Evolutionary conservation across 2,797 vertebrate species (phyloP).

Genomic region (Helarctos malayanus): DNA sequence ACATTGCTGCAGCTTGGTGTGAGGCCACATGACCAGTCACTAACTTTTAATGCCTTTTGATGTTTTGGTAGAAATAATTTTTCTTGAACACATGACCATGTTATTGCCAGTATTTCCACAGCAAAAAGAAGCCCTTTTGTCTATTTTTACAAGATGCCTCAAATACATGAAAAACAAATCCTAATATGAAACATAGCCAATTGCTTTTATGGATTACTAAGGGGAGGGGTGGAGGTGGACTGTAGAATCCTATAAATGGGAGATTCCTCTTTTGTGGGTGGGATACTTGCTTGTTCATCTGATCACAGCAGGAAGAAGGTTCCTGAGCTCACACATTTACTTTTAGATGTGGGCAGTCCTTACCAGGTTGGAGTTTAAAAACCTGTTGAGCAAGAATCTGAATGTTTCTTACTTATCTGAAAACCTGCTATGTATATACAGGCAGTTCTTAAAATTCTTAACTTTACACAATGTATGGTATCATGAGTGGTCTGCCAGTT

Average conservation of each 20-base stretch:
- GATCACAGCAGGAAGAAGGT: neutral
- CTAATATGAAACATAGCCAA: neutral
- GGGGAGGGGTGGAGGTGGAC: too few species aligned
- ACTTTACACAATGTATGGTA: neutral
- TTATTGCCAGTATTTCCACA: neutral
- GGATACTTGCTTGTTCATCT: neutral
- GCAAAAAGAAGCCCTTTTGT: constrained; percentile 24
- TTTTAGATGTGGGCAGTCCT: neutral
- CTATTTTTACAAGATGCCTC: neutral
- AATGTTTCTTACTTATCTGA: neutral
- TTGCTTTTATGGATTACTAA: neutral
- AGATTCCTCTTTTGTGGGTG: neutral
- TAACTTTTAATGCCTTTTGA: constrained; percentile 12
- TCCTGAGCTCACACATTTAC: neutral
- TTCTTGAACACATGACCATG: neutral
- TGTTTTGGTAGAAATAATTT: constrained; percentile 54
- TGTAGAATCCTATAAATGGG: neutral
- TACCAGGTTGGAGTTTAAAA: neutral
- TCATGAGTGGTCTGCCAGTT: neutral
- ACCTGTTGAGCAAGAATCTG: neutral
- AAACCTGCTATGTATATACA: neutral
- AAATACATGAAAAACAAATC: neutral
- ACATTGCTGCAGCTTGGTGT: neutral
- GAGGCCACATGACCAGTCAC: neutral
- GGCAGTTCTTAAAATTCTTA: neutral